These are phyloP conservation scores for Hoplodrina blanda DNA, from an alignment of 2,888 invertebrate species.

Conservation along the genomic window DNA sequence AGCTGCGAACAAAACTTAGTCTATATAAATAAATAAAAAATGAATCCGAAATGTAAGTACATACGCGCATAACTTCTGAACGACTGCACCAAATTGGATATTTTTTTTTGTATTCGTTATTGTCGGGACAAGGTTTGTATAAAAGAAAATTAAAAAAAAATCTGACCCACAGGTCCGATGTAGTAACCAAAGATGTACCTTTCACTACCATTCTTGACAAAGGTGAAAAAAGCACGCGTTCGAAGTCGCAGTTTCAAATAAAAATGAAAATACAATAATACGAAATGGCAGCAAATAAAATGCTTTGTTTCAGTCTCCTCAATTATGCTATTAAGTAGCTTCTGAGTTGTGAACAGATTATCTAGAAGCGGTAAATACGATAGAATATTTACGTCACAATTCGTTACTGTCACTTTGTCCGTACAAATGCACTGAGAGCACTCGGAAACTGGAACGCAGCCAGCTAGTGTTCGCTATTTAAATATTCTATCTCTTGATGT, in stretches of 20 bases:
- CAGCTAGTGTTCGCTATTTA: slow-evolving; percentile 4
- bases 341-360: not conserved
- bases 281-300: not conserved
- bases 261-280: not conserved
- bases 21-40: too few relatives aligned
- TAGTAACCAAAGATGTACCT: too few relatives aligned
- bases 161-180: too few relatives aligned
- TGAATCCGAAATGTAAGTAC: too few relatives aligned
- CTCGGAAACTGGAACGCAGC: not conserved
- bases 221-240: too few relatives aligned
- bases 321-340: not conserved
- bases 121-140: too few relatives aligned
- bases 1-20: too few relatives aligned
- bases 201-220: too few relatives aligned
- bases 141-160: too few relatives aligned
- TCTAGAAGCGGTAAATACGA: not conserved
- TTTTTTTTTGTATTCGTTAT: too few relatives aligned
- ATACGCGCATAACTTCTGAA: too few relatives aligned
- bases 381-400: not conserved
- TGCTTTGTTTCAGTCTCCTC: not conserved
- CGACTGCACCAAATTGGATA: too few relatives aligned
- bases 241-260: not conserved
- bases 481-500: not conserved
- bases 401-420: not conserved
- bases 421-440: not conserved